phyloP scores from a whole-genome alignment of 1,140 invertebrate genomes.

The Halesus radiatus region DNA sequence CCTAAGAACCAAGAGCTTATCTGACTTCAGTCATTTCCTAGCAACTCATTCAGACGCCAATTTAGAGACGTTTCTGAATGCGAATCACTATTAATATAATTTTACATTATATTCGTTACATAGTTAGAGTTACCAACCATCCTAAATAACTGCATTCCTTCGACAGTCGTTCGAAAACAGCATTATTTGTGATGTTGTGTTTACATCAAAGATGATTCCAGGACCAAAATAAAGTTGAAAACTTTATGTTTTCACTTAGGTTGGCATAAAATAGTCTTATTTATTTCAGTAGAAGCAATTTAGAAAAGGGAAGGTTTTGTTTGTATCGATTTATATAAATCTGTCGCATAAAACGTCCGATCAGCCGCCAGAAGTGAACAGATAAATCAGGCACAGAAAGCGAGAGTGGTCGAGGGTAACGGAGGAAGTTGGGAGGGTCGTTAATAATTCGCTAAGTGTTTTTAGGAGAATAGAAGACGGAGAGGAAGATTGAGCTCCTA shows the following conservation, averaged over 20 bases:
- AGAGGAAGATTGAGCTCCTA: background rate
- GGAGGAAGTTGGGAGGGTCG: background rate
- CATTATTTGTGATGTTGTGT: no score
- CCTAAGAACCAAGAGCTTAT: conserved; percentile 18
- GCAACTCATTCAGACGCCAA: conserved; percentile 14
- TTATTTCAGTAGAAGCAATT: no score
- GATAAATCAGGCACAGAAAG: conserved; percentile 2
- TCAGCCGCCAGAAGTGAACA: conserved; percentile 1
- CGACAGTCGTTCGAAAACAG: no score
- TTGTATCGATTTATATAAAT: background rate
- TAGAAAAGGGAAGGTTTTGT: no score
- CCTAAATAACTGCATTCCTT: no score
- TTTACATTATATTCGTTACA: no score
- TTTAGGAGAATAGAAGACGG: background rate
- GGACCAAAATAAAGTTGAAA: no score
- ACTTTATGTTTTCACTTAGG: no score
- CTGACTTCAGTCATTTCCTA: conserved; percentile 5
- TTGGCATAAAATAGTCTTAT: no score
- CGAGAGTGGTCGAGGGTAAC: background rate
- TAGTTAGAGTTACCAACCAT: no score
- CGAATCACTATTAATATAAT: no score
- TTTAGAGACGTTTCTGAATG: background rate
- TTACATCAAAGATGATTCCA: no score
- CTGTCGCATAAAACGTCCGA: background rate
- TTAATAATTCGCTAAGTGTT: background rate